Conservation (phyloP, 1,140 invertebrate genomes). For the Aphelenchoides avenae region DNA sequence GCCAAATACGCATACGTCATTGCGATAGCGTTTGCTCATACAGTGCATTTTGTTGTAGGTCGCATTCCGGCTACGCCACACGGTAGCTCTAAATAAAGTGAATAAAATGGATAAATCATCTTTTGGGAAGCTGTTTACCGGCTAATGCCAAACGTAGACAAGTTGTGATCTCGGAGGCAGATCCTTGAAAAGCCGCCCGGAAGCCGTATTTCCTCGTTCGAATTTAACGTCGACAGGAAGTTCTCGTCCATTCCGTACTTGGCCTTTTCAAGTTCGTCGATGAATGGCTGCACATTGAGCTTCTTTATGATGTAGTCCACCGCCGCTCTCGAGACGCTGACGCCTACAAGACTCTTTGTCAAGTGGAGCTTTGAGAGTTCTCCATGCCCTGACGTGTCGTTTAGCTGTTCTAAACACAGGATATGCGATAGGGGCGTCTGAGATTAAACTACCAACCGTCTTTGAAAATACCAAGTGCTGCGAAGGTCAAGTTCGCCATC, state of each 20-base stretch:
- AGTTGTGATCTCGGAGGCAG: neutral
- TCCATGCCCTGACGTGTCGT: neutral
- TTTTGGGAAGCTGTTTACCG: neutral
- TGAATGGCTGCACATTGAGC: conserved; percentile 13
- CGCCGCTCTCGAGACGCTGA: conserved; percentile 20
- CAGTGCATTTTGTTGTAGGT: conserved; percentile 5
- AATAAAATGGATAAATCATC: neutral
- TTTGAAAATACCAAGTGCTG: conserved; percentile 25
- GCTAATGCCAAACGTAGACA: neutral
- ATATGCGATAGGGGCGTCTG: neutral
- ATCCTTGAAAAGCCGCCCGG: conserved; percentile 14
- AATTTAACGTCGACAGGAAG: neutral
- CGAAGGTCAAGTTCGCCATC: conserved; percentile 33
- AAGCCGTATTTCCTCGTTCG: neutral
- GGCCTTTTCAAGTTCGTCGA: conserved; percentile 21
- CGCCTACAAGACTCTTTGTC: conserved; percentile 22
- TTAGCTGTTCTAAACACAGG: too few relatives aligned
- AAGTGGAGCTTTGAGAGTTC: conserved; percentile 7
- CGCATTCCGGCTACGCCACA: neutral
- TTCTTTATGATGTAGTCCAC: conserved; percentile 31
- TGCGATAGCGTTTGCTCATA: conserved; percentile 18
- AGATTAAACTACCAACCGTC: conserved; percentile 15
- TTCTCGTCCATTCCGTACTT: conserved; percentile 36
- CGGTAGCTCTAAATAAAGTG: neutral
- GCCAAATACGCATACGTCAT: conserved; percentile 30